Conservation (phyloP, 2,797 vertebrate species). For the Melanotaenia parkinsoni region DNA sequence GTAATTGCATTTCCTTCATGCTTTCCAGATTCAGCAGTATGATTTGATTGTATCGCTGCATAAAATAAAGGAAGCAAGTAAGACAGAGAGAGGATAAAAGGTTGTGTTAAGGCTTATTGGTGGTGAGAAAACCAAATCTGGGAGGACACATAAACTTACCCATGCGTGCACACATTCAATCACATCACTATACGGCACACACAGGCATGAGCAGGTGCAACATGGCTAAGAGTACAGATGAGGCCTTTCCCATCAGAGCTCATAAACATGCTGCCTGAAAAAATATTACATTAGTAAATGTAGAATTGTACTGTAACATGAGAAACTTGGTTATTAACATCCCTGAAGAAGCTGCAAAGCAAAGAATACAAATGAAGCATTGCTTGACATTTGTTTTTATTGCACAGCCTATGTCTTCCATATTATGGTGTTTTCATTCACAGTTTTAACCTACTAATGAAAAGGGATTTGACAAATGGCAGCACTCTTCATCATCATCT, state of each 20-base stretch:
- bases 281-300: slow-evolving; percentile 11
- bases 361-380: not conserved
- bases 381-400: not conserved
- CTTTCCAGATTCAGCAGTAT: slow-evolving; percentile 49
- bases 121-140: slow-evolving; percentile 45
- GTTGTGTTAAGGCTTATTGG: slow-evolving; percentile 56
- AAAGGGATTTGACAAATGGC: not conserved
- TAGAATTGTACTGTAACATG: not conserved
- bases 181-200: not conserved
- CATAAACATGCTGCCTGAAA: slow-evolving; percentile 11
- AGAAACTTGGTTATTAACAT: not conserved
- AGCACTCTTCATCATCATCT: too few species aligned
- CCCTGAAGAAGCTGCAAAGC: not conserved
- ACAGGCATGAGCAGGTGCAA: slow-evolving; percentile 1
- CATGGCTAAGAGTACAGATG: not conserved
- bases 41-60: slow-evolving; percentile 63
- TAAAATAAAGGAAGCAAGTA: slow-evolving; percentile 34
- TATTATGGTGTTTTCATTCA: not conserved
- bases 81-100: slow-evolving; percentile 46
- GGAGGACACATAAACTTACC: slow-evolving; percentile 43
- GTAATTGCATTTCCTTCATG: slow-evolving; percentile 71
- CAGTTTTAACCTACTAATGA: not conserved
- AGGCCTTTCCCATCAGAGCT: not conserved
- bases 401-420: not conserved
- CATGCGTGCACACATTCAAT: slow-evolving; percentile 41